Evolutionary conservation across 2,113 vertebrate genomes (phyloP).

Genomic region (Podarcis raffonei): DNA sequence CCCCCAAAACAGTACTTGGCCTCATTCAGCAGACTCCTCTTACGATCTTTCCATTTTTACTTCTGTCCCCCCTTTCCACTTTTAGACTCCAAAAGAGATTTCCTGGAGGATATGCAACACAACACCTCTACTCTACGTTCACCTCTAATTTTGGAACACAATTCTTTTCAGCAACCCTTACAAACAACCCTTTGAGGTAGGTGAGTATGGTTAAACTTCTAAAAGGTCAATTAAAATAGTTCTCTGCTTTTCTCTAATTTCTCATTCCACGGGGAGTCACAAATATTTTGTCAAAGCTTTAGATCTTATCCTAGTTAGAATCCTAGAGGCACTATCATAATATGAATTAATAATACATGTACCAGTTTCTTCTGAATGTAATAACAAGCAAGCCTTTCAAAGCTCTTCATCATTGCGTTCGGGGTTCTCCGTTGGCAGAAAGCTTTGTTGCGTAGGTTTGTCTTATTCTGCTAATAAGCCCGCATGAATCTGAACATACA

Average conservation of each 20-base stretch:
- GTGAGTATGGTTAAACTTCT: not conserved
- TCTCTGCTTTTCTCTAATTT: not conserved
- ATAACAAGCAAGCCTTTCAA: slow-evolving; percentile 32
- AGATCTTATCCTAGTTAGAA: slow-evolving; percentile 7
- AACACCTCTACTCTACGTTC: not conserved
- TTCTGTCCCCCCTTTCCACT: not conserved
- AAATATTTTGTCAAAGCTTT: slow-evolving; percentile 24
- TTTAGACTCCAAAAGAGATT: not conserved
- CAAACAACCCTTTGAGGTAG: not conserved
- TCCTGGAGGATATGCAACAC: not conserved
- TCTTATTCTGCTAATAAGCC: slow-evolving; percentile 1
- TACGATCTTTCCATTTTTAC: no score
- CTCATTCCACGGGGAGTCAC: not conserved
- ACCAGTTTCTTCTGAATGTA: slow-evolving; percentile 30
- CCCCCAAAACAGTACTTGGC: no score
- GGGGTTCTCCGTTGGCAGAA: slow-evolving; percentile 34
- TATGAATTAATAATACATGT: slow-evolving; percentile 31
- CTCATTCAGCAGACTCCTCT: no score
- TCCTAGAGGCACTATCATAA: slow-evolving; percentile 3
- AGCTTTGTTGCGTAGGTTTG: slow-evolving; percentile 18
- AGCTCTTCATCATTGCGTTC: slow-evolving; percentile 17
- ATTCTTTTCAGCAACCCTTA: not conserved
- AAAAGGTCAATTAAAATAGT: not conserved
- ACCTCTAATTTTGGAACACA: not conserved
- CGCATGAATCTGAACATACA: not conserved